A percentile compares a stretch with the other conserved stretches of the same genome.
phyloP scores from a whole-genome alignment of 2,888 invertebrate genomes.

The Tenthredo distinguenda region DNA sequence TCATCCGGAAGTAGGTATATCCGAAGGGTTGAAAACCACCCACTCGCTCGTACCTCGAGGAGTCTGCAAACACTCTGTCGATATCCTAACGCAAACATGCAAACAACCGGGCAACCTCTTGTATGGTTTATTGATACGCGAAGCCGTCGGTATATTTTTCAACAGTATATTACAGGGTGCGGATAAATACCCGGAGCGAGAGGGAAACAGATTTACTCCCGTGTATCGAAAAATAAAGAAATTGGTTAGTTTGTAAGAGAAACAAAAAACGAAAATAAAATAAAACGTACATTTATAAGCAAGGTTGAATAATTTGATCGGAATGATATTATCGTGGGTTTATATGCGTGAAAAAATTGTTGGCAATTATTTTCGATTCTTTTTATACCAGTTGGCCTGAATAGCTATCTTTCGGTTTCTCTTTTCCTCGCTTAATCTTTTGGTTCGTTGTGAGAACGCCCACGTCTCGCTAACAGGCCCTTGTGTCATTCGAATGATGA shows the following conservation, averaged over 20 bases:
- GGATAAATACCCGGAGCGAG: not conserved
- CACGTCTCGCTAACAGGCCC: slow-evolving; percentile 29
- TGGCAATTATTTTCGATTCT: slow-evolving; percentile 17
- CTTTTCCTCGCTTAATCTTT: not conserved
- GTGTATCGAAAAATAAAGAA: not conserved
- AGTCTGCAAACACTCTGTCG: slow-evolving; percentile 49
- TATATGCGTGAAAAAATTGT: not conserved
- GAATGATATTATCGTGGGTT: not conserved
- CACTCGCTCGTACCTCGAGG: slow-evolving; percentile 20
- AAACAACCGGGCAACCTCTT: slow-evolving; percentile 53
- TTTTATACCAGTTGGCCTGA: not conserved
- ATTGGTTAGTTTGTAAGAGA: not conserved
- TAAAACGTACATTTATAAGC: too few relatives aligned
- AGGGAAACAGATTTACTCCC: not conserved
- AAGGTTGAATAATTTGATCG: not conserved
- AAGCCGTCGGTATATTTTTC: slow-evolving; percentile 31
- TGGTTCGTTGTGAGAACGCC: slow-evolving; percentile 25
- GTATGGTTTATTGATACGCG: slow-evolving; percentile 54
- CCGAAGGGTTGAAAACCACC: slow-evolving; percentile 4
- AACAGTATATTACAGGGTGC: not conserved
- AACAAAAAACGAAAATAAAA: not conserved
- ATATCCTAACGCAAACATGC: slow-evolving; percentile 54
- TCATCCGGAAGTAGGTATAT: not conserved
- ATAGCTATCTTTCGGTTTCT: not conserved
- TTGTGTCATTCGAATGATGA: slow-evolving; percentile 44